Conservation (phyloP, 2,888 invertebrate genomes). For the Drosophila mimica region DNA sequence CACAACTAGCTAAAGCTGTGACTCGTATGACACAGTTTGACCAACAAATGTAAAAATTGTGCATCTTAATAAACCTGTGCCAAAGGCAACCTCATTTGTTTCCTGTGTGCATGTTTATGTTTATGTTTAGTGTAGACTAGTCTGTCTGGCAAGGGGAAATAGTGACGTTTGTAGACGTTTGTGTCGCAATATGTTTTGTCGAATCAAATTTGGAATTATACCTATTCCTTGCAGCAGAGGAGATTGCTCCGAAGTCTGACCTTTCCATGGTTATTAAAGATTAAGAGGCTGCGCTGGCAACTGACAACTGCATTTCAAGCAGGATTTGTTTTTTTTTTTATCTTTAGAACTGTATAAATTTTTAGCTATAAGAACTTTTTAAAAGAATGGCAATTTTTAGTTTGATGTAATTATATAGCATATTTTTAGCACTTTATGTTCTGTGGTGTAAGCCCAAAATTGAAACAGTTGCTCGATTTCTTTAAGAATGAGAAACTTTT, state of each 20-base stretch:
- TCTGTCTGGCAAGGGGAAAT: not conserved
- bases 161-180: conserved; percentile 11
- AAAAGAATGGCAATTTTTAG: conserved; percentile 12
- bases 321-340: conserved; percentile 16
- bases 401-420: conserved; percentile 14
- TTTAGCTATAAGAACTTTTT: conserved; percentile 18
- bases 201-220: conserved; percentile 7
- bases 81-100: conserved; percentile 40
- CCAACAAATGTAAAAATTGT: conserved; percentile 48
- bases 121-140: conserved; percentile 3
- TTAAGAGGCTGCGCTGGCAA: conserved; percentile 52
- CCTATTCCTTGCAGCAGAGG: conserved; percentile 42
- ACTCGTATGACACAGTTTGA: not conserved
- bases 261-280: conserved; percentile 44
- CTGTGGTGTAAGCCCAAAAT: conserved; percentile 15
- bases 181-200: conserved; percentile 6
- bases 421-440: conserved; percentile 14
- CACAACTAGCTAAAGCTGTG: not conserved
- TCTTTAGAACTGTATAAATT: conserved; percentile 41
- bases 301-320: conserved; percentile 25
- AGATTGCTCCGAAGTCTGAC: conserved; percentile 12
- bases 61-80: conserved; percentile 59
- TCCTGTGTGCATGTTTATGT: conserved; percentile 26
- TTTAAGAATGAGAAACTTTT: conserved; percentile 26
- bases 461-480: conserved; percentile 69